Conservation (phyloP, 2,888 invertebrate genomes). For the Octonoba sinensis region DNA sequence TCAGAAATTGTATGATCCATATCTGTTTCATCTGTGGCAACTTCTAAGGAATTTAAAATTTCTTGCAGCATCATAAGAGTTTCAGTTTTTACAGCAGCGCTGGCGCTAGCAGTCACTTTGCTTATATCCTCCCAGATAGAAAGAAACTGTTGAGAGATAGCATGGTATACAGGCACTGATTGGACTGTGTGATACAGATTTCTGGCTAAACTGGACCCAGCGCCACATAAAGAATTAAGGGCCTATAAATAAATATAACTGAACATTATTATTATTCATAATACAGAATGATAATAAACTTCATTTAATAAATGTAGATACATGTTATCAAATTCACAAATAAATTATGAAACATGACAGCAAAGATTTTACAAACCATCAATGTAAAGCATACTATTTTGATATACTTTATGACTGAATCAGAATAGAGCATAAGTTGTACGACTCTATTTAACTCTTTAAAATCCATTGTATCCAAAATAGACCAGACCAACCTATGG, state of each 20-base stretch:
- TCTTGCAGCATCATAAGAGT: conserved; percentile 65
- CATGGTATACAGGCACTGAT: conserved; percentile 49
- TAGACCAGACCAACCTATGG: no score
- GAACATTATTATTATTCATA: not conserved
- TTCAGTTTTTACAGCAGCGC: conserved; percentile 66
- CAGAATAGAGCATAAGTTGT: no score
- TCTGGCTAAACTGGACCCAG: conserved; percentile 59
- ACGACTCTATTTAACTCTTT: no score
- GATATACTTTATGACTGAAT: no score
- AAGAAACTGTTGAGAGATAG: conserved; percentile 59
- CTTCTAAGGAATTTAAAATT: conserved; percentile 64
- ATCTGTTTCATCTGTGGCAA: conserved; percentile 28
- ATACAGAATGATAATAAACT: no score
- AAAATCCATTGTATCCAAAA: no score
- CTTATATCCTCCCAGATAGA: conserved; percentile 65
- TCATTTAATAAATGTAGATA: no score
- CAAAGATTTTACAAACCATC: not conserved
- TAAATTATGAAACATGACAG: not conserved
- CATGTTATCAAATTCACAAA: not conserved
- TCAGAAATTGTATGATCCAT: conserved; percentile 39
- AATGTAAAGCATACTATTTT: no score
- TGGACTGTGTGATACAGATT: conserved; percentile 52
- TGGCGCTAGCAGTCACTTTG: conserved; percentile 65
- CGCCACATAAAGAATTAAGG: conserved; percentile 60
- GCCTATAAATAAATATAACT: conserved; percentile 37